Evolutionary conservation across 92 coral and sea anemone species (phyloP).

Genomic region (Plumapathes pennacea): DNA sequence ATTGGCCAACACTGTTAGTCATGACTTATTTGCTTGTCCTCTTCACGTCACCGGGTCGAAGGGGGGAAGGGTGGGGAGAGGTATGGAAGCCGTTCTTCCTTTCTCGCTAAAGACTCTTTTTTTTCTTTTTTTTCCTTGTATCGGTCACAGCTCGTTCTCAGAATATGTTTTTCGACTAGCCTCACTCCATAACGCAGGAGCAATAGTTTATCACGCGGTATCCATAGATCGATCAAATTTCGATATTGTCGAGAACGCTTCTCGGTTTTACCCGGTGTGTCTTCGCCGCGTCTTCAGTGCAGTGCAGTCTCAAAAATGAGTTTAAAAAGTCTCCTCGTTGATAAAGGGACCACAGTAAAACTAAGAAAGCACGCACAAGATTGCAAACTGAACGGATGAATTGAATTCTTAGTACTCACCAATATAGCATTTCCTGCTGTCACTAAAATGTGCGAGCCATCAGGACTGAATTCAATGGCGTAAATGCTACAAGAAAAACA

Average conservation of each 20-base stretch:
- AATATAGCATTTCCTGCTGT: slow-evolving; percentile 89
- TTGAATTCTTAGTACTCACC: slow-evolving; percentile 60
- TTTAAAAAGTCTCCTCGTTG: neutral
- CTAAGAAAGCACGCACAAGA: neutral
- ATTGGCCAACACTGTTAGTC: no score
- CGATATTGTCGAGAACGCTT: neutral
- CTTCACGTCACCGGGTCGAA: no score
- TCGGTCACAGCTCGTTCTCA: no score
- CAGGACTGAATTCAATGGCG: slow-evolving; percentile 75
- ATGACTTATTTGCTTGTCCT: no score
- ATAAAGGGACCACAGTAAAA: neutral
- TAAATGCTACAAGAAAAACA: slow-evolving; percentile 62
- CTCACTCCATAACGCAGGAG: neutral
- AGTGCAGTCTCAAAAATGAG: neutral
- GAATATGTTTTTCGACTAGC: no score
- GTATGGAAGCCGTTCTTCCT: no score
- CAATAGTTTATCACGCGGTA: neutral
- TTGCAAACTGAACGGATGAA: no score
- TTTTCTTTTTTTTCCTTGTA: no score
- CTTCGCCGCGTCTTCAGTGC: neutral
- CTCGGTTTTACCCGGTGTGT: neutral
- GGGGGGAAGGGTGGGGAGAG: no score
- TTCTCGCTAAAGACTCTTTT: no score
- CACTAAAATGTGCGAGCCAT: slow-evolving; percentile 72
- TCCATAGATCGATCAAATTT: neutral